Percentiles rank a stretch among this genome's conserved stretches.
phyloP scores from a whole-genome alignment of 1,140 invertebrate genomes.

The Coelopa frigida region DNA sequence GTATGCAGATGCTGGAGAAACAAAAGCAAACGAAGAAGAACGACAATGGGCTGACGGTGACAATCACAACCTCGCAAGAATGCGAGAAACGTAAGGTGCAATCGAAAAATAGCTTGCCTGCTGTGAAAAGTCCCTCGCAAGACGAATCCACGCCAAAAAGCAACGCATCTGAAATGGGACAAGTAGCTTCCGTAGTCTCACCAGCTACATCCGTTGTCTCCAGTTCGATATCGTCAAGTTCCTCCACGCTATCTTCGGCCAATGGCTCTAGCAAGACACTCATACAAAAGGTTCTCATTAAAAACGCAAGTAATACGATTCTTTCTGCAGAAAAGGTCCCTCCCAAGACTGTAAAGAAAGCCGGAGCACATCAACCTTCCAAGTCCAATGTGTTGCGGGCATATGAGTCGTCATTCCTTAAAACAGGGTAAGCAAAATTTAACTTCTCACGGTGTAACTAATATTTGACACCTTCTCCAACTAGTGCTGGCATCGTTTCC shows the following conservation, averaged over 20 bases:
- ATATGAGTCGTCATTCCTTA: conserved; percentile 31
- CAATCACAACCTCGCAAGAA: neutral
- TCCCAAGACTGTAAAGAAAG: neutral
- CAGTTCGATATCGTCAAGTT: no score
- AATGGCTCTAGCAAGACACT: conserved; percentile 3
- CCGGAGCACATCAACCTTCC: neutral
- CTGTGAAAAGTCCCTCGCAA: no score
- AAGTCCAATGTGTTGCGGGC: conserved; percentile 6
- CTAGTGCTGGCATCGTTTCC: conserved; percentile 25
- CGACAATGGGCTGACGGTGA: neutral
- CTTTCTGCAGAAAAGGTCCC: neutral
- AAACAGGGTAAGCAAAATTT: conserved; percentile 28
- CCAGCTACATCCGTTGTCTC: no score
- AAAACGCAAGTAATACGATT: conserved; percentile 1
- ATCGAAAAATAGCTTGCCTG: no score
- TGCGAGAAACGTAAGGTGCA: no score
- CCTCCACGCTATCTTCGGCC: no score
- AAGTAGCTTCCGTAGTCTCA: no score
- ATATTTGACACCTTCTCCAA: neutral
- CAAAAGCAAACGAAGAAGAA: conserved; percentile 15
- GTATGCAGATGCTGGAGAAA: conserved; percentile 38
- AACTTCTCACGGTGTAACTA: conserved; percentile 29
- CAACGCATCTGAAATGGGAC: no score
- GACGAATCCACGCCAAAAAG: no score
- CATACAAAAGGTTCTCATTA: conserved; percentile 7